These are phyloP conservation scores for Drosophila robusta DNA, from an alignment of 2,888 invertebrate species.

Conservation along the genomic window DNA sequence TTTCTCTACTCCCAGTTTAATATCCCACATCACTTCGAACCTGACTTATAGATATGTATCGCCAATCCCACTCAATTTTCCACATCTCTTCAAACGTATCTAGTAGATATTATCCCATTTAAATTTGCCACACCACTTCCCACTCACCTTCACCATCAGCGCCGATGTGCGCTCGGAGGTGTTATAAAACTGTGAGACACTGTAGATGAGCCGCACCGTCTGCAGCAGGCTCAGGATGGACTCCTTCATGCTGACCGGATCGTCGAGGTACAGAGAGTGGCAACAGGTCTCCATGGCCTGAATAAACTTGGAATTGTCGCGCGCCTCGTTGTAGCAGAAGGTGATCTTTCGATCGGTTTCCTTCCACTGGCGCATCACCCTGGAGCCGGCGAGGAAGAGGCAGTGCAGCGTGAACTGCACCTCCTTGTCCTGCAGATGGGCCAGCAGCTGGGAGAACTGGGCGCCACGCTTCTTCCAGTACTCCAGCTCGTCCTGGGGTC, in stretches of 20 bases:
- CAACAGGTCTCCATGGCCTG: conserved; percentile 97
- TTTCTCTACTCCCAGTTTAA: no score
- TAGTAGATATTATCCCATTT: no score
- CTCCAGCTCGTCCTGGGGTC: conserved; percentile 97
- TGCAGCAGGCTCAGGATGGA: conserved; percentile 95
- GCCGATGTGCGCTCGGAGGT: conserved; percentile 98
- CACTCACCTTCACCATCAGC: conserved; percentile 94
- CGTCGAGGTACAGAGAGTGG: conserved; percentile 95
- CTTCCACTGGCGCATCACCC: conserved; percentile 92
- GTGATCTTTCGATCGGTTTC: conserved; percentile 95
- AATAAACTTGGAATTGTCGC: conserved; percentile 97
- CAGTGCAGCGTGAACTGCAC: conserved; percentile 92
- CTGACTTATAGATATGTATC: no score
- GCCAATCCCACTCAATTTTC: no score
- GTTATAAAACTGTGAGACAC: conserved; percentile 97
- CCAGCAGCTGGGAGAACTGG: conserved; percentile 94
- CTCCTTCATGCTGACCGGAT: conserved; percentile 96
- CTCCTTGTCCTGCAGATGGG: conserved; percentile 91
- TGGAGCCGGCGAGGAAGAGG: conserved; percentile 91
- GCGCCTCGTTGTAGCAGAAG: conserved; percentile 97
- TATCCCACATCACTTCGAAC: not conserved
- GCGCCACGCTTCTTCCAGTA: conserved; percentile 98
- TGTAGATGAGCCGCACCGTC: conserved; percentile 96
- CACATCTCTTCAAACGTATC: no score
- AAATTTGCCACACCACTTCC: not conserved